phyloP scores from a whole-genome alignment of 2,888 invertebrate genomes.

The Agrotis clavis region DNA sequence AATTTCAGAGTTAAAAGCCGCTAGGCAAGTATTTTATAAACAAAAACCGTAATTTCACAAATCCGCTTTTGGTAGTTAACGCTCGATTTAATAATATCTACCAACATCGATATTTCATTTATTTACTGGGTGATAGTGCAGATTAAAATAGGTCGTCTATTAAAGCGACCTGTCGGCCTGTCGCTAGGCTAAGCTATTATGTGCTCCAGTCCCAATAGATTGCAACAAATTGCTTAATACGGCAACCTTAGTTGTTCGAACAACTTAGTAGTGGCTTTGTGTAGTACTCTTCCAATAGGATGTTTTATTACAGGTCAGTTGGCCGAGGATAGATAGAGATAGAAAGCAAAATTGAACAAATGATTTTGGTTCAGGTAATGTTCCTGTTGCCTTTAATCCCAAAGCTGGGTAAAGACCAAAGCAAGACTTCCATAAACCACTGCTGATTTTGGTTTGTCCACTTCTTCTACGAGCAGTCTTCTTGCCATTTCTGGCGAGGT shows the following conservation, averaged over 20 bases:
- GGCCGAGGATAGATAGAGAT: no score
- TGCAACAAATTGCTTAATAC: conserved; percentile 52
- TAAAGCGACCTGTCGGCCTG: conserved; percentile 37
- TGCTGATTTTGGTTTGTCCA: no score
- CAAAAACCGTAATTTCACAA: conserved; percentile 16
- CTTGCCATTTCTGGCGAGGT: no score
- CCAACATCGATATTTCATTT: conserved; percentile 27
- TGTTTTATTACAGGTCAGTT: not conserved
- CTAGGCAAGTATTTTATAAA: no score
- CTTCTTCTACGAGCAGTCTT: no score
- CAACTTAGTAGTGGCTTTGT: conserved; percentile 6
- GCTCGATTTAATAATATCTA: conserved; percentile 8
- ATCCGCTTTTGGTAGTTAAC: conserved; percentile 23
- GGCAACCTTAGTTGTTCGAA: conserved; percentile 9
- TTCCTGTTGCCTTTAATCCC: no score
- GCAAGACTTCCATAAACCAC: no score
- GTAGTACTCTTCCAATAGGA: not conserved
- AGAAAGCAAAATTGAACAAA: no score
- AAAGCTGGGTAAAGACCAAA: no score
- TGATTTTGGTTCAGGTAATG: no score
- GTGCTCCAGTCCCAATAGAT: conserved; percentile 30
- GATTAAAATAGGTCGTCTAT: conserved; percentile 40
- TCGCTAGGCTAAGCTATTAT: conserved; percentile 36
- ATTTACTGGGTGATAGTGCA: conserved; percentile 27
- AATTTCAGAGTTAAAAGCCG: no score